These are phyloP conservation scores for Ictidomys tridecemlineatus DNA, from an alignment of 2,113 vertebrate species.

Conservation along the genomic window DNA sequence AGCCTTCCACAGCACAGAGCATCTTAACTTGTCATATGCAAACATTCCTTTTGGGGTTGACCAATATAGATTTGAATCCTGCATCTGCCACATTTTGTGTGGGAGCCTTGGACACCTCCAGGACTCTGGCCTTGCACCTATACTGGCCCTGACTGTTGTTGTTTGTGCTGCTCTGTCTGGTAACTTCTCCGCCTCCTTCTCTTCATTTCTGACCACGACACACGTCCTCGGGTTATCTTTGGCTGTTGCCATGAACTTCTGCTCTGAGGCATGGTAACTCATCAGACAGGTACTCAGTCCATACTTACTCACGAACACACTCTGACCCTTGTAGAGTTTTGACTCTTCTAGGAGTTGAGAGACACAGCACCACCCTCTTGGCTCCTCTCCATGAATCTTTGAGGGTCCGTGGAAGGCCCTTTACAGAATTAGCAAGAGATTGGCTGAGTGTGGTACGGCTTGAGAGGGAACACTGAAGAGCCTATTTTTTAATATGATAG, in stretches of 20 bases:
- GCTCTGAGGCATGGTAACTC: not conserved
- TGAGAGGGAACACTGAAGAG: not conserved
- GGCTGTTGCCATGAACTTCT: not conserved
- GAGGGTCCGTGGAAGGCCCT: not conserved
- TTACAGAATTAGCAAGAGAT: not conserved
- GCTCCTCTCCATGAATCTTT: not conserved
- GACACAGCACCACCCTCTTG: not conserved
- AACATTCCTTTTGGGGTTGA: not conserved
- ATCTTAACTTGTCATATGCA: not conserved
- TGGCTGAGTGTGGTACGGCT: not conserved
- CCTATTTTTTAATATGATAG: not conserved
- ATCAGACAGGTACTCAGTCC: not conserved
- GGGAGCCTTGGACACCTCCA: not conserved
- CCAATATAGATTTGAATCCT: not conserved
- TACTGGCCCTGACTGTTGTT: not conserved
- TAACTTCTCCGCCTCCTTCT: not conserved
- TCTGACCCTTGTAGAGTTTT: not conserved
- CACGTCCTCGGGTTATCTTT: accelerated
- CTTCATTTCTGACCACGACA: not conserved
- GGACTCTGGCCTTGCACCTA: not conserved
- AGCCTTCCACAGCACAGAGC: not conserved
- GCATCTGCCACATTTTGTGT: not conserved
- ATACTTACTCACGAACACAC: not conserved
- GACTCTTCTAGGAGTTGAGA: not conserved
- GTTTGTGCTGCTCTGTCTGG: not conserved